phyloP scores from a whole-genome alignment of 2,113 vertebrate species.

The Fulmarus glacialis region DNA sequence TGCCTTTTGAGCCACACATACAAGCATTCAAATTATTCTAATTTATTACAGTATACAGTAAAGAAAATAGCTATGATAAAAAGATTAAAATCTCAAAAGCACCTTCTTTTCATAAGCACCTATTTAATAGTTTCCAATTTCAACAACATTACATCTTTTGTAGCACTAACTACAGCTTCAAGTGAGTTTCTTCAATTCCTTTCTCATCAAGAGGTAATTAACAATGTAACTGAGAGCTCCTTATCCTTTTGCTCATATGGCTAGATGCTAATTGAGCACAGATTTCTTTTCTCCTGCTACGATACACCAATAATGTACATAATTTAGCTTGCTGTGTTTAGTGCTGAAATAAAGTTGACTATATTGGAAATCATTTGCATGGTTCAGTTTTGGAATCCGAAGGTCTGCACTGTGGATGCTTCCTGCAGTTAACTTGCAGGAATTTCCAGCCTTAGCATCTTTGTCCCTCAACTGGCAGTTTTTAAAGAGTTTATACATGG shows the following conservation, averaged over 20 bases:
- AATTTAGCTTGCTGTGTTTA: not conserved
- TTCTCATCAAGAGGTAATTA: not conserved
- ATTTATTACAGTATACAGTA: not conserved
- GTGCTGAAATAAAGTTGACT: not conserved
- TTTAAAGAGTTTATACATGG: not conserved
- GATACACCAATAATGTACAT: not conserved
- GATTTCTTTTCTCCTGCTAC: not conserved
- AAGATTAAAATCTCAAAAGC: not conserved
- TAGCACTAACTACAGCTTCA: not conserved
- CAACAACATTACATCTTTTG: not conserved
- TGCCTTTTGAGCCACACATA: not conserved
- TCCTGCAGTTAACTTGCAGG: not conserved
- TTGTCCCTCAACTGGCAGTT: not conserved
- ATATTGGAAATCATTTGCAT: not conserved
- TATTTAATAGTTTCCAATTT: not conserved
- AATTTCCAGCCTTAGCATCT: not conserved
- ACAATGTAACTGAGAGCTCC: not conserved
- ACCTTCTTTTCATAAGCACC: not conserved
- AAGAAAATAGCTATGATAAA: not conserved
- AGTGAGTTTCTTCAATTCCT: not conserved
- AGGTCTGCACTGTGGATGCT: not conserved
- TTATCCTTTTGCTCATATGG: not conserved
- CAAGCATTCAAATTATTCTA: not conserved
- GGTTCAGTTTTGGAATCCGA: not conserved
- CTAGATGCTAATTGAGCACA: not conserved